Evolutionary conservation across 2,888 invertebrate genomes (phyloP), one percentile per base, ranked within the genome.

Genomic region (Acleris literana): DNA sequence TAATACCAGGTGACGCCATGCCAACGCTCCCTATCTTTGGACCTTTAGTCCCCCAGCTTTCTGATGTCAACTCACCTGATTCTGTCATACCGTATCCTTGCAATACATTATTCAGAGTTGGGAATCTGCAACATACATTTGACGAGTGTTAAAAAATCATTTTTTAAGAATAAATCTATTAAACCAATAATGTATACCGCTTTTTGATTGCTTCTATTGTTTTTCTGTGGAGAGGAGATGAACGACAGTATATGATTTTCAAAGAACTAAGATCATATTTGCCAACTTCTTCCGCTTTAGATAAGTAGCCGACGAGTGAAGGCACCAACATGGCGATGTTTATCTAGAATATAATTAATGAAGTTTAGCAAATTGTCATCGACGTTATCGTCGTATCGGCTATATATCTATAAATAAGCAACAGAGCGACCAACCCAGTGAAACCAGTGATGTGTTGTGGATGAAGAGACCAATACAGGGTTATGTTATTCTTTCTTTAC

Each of bases 251-350:
- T 54, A 88, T 78, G 63, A 82, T 76, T 79, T 80, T 82, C 17
- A 88, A 76, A 46, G 85, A 83, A 70, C 83, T 79, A 60, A 85
- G 70, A 72, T 84, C 80, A 63, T 71, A 80, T 61, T 79, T 73
- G 54, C 78, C 71, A 33, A 77, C 61, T 58, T 79, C 76, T 52
- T 74, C 72, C 22, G 76, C 72, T 68, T 88, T 87, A n/a, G 81
- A 78, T 51, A 86, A 63, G 60, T 77, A 78, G 25, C 72, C 76
- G 18, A 88, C 74, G 43, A 77, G 64, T 25, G 83, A 81, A 2
- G 89, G 89, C n/a, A 84, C 72, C 33, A 84, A 20, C 73, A 87
- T 83, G 5, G 81, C 81, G 52, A 88, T 82, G 68, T 87, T 79
- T 44, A 85, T 76, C 88, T 89, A 74, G n/a, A 82, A 78, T 53